These are phyloP conservation scores for Epinephelus moara DNA, from an alignment of 2,113 vertebrate species.

Conservation along the genomic window DNA sequence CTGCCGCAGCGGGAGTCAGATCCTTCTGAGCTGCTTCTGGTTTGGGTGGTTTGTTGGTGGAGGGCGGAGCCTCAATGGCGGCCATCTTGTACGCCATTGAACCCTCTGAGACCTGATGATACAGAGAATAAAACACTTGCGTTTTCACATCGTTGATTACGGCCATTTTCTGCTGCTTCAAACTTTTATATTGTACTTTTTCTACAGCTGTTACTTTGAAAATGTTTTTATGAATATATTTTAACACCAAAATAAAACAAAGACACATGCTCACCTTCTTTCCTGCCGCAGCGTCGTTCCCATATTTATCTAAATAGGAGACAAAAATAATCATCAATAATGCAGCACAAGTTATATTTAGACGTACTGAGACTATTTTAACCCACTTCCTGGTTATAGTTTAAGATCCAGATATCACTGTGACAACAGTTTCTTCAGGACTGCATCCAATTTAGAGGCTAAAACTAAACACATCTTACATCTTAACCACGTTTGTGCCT, in stretches of 20 bases:
- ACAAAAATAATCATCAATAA: not conserved
- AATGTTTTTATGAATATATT: not conserved
- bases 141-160: not conserved
- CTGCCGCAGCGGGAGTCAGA: not conserved
- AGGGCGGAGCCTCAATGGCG: conserved; percentile 12
- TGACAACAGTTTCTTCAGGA: not conserved
- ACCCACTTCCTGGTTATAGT: not conserved
- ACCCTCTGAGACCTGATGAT: conserved; percentile 74
- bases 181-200: not conserved
- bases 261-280: conserved; percentile 68
- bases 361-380: not conserved
- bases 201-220: not conserved
- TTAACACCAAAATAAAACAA: not conserved
- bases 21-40: conserved; percentile 29
- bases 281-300: conserved; percentile 35
- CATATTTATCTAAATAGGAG: conserved; percentile 58
- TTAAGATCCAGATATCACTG: not conserved
- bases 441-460: too few species aligned
- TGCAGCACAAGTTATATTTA: not conserved
- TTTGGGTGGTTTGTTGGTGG: conserved; percentile 5
- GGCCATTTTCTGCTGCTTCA: not conserved
- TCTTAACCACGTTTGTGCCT: too few species aligned
- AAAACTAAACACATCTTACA: too few species aligned
- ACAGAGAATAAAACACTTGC: not conserved
- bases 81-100: conserved; percentile 71